phyloP scores from a whole-genome alignment of 2,888 invertebrate species.

The Netelia fuscicornis region DNA sequence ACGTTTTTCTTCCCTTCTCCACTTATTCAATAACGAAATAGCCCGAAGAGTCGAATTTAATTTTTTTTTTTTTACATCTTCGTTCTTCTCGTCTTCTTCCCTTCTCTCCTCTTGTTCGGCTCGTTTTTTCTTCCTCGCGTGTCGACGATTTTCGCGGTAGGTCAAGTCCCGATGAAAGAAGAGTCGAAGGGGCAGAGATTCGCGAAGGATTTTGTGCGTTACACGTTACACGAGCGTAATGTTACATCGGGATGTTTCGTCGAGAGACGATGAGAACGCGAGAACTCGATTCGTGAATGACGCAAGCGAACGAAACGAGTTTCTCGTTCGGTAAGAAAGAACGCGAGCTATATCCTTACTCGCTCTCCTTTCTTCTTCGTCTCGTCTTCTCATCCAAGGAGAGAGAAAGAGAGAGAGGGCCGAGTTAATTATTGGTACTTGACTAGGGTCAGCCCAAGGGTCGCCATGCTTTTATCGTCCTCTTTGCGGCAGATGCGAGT shows the following conservation, averaged over 20 bases:
- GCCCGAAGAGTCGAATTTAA: conserved; percentile 2
- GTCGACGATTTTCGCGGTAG: conserved; percentile 35
- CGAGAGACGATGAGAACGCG: conserved; percentile 41
- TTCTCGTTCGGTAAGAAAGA: conserved; percentile 42
- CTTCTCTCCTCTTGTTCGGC: background rate
- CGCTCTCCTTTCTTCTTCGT: conserved; percentile 14
- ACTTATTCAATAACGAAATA: conserved; percentile 12
- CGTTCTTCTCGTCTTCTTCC: background rate
- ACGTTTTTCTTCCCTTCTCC: conserved; percentile 1
- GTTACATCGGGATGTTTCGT: background rate
- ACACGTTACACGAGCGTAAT: too few relatives aligned
- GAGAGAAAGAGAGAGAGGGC: conserved; percentile 62
- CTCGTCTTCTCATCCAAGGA: background rate
- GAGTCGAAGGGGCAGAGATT: background rate
- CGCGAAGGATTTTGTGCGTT: too few relatives aligned
- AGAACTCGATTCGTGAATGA: conserved; percentile 52
- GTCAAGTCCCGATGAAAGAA: conserved; percentile 24
- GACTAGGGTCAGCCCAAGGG: conserved; percentile 80
- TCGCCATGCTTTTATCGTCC: conserved; percentile 67
- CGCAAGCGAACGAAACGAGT: conserved; percentile 59
- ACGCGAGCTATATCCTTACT: conserved; percentile 31
- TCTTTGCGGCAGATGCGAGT: conserved; percentile 79
- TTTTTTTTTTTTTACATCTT: conserved; percentile 15
- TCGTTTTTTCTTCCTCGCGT: background rate
- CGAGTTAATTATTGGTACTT: conserved; percentile 83